Evolutionary conservation across 2,113 vertebrate species (phyloP), one percentile per base, ranked within the genome.

Genomic region (Protomyctophum bolini): DNA sequence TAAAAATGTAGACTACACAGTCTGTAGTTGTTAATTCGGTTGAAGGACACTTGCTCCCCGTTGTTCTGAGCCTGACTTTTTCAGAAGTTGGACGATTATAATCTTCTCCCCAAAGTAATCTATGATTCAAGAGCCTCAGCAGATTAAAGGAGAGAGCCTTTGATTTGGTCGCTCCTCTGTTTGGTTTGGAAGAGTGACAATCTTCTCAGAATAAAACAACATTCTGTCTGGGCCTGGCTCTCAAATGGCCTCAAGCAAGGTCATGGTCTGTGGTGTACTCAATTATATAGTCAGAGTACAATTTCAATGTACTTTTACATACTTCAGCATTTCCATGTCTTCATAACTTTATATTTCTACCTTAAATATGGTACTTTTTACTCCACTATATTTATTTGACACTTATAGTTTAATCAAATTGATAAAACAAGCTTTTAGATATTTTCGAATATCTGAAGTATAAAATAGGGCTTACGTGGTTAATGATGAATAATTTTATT

Each of bases 31-130:
- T 69, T 64, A 3, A 0, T 56, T 1, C 12, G 67, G 50, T 58
- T 70, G 77, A 64, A 45, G 15, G 21, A 28, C 45, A 10, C 46
- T 21, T 33, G 46, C 58, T 56, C 15, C 72, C 66, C 54, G 76
- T 60, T 83, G 81, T 67, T 81, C 33, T 21, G 61, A 58, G 41
- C 33, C 60, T 57, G 70, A 82, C 55, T 82, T 78, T 66, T 79
- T 72, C 60, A 76, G 9, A 66, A 62, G 2, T 75, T 81, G 73
- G 71, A 77, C 54, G 76, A 86, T 80, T 84, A 77, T 78, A 80
- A 89, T 86, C 83, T 77, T 62, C 33, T 41, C 74, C 70, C 70
- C 73, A 62, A 72, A 73, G 70, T 86, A 86, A 84, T 88, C 86
- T 75, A 57, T 75, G 52, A 77, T 87, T 84, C 70, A 75, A 88